Conservation (phyloP, 2,797 vertebrate species). For the Tamandua tetradactyla region DNA sequence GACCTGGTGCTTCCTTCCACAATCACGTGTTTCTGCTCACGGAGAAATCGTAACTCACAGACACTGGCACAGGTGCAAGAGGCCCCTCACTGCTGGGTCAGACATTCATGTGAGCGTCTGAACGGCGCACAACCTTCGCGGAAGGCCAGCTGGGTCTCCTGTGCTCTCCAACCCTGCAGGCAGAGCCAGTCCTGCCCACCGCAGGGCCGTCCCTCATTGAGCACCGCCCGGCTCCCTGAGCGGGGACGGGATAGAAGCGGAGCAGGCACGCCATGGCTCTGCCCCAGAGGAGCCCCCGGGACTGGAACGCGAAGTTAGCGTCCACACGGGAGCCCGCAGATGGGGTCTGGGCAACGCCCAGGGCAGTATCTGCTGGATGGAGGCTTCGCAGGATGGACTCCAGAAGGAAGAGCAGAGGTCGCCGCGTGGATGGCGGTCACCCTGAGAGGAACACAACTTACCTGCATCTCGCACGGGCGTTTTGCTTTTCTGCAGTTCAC, state of each 20-base stretch:
- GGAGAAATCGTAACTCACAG: slow-evolving; percentile 9
- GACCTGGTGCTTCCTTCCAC: not conserved
- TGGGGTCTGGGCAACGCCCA: no score
- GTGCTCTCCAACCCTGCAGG: not conserved
- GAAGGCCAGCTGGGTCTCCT: slow-evolving; percentile 8
- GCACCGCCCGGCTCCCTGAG: not conserved
- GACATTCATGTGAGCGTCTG: not conserved
- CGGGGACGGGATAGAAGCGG: not conserved
- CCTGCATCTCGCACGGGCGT: no score
- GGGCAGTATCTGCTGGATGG: not conserved
- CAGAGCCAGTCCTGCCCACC: not conserved
- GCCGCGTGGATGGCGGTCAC: no score
- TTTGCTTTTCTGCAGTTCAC: no score
- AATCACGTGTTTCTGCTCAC: not conserved
- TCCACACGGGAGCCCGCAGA: not conserved
- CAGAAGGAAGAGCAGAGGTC: no score
- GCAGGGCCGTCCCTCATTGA: no score
- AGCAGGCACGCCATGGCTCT: not conserved
- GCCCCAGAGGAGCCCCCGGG: not conserved
- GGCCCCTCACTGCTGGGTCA: not conserved
- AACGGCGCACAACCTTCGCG: not conserved
- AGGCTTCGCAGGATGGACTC: not conserved
- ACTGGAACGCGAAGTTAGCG: slow-evolving; percentile 6
- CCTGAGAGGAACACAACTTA: no score
- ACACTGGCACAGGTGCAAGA: not conserved